Evolutionary conservation across 1,140 invertebrate species (phyloP).

Genomic region (Melanaphis sacchari): DNA sequence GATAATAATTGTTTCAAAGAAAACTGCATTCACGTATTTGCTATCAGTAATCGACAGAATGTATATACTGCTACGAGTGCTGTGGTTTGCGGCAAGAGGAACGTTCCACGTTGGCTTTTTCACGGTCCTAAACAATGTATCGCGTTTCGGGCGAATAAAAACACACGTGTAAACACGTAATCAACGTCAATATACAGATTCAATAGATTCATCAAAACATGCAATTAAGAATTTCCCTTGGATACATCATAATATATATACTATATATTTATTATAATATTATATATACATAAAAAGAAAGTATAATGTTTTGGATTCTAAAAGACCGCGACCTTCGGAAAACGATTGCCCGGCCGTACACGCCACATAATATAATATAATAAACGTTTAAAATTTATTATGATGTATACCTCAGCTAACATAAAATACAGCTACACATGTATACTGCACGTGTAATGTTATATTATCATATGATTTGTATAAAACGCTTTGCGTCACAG

Average conservation of each 20-base stretch:
- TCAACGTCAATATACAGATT: background rate
- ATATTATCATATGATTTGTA: background rate
- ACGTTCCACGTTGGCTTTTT: background rate
- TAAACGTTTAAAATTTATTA: background rate
- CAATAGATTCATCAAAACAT: background rate
- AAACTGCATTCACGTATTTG: background rate
- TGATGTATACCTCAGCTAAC: background rate
- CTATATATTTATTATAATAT: background rate
- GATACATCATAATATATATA: background rate
- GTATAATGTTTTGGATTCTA: background rate
- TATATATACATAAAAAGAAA: slow-evolving; percentile 29
- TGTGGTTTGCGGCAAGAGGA: background rate
- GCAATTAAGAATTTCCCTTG: background rate
- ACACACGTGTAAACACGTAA: background rate
- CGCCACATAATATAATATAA: background rate
- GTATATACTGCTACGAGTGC: background rate
- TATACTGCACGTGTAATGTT: too few species aligned
- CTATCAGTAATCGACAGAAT: background rate
- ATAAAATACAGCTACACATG: background rate
- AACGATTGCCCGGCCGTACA: background rate
- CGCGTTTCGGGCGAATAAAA: background rate
- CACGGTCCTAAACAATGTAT: background rate
- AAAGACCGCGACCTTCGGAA: slow-evolving; percentile 33
- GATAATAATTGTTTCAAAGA: background rate
- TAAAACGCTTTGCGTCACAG: background rate